Evolutionary conservation across 2,797 vertebrate genomes (phyloP), one percentile per base, ranked within the genome.

Genomic region (Varecia variegata): DNA sequence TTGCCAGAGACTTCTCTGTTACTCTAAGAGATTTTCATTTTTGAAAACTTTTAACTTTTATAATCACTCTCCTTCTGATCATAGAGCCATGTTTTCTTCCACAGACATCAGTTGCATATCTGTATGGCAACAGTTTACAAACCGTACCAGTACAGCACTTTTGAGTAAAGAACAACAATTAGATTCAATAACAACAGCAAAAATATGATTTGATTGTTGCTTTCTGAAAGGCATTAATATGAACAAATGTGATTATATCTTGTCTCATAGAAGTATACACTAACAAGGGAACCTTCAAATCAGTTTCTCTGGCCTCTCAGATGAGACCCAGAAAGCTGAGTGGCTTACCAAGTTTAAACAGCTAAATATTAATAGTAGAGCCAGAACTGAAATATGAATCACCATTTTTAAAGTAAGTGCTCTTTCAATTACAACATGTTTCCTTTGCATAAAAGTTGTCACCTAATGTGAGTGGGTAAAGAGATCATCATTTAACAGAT

Each of bases 1-100:
- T 92, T 93, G 13, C 62, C 80, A 96, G 83, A 97, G 81, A 65
- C 43, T 76, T 93, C 23, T 54, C 60, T 92, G 43, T 56, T 50
- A 88, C 35, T 93, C 56, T 92, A 73, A 93, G 54, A 88, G 17
- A 92, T 56, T 86, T 15, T 90, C 20, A n/a, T 80, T 88, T 68
- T 43, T 52, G 38, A 38, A 74, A 95, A 80, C 50, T 23, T 80
- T 76, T 60, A 0, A 86, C 40, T 77, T 96, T 92, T 54, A 65
- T 95, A 84, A 50, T 92, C 62, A 81, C 6, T 73, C 12, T 93
- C 47, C 68, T 89, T 86, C 74, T 83, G 52, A 60, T 94, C 65
- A 76, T 32, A 86, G 35, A 50, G 15, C n/a, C 27, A n/a, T 25
- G n/a, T 68, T 91, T 92, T 74, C 76, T 70, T 17, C 50, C 83